Evolutionary conservation across 2,113 vertebrate species (phyloP).

Genomic region (Thamnaconus septentrionalis): DNA sequence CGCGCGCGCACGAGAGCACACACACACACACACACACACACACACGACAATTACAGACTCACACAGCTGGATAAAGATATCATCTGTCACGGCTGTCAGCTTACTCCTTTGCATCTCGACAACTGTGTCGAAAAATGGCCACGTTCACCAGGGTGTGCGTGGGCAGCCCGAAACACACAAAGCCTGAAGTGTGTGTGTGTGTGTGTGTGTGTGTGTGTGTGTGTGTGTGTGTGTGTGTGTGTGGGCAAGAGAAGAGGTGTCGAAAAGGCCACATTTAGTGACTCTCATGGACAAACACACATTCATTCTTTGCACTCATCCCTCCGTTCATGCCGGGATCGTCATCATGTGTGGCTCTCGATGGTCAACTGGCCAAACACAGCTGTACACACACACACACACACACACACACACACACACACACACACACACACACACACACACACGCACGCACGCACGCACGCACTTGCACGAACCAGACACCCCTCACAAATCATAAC

Average conservation of each 20-base stretch:
- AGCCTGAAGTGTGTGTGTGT: slow-evolving; percentile 1
- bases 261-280: no score
- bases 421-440: background rate
- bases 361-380: background rate
- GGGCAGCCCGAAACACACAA: slow-evolving; percentile 1
- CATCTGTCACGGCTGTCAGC: slow-evolving; percentile 73
- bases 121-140: slow-evolving; percentile 35
- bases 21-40: no score
- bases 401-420: no score
- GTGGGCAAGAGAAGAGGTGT: no score
- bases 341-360: no score
- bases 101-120: slow-evolving; percentile 37
- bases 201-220: background rate
- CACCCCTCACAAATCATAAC: slow-evolving; percentile 13
- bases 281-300: no score
- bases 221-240: background rate
- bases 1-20: background rate
- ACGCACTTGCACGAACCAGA: background rate
- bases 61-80: slow-evolving; percentile 77
- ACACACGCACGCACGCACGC: slow-evolving; percentile 39
- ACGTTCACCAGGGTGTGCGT: background rate
- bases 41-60: slow-evolving; percentile 5
- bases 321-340: background rate
- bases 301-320: background rate
- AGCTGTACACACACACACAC: background rate